These are phyloP conservation scores for Callinectes sapidus DNA, from an alignment of 2,888 invertebrate species.

Conservation along the genomic window DNA sequence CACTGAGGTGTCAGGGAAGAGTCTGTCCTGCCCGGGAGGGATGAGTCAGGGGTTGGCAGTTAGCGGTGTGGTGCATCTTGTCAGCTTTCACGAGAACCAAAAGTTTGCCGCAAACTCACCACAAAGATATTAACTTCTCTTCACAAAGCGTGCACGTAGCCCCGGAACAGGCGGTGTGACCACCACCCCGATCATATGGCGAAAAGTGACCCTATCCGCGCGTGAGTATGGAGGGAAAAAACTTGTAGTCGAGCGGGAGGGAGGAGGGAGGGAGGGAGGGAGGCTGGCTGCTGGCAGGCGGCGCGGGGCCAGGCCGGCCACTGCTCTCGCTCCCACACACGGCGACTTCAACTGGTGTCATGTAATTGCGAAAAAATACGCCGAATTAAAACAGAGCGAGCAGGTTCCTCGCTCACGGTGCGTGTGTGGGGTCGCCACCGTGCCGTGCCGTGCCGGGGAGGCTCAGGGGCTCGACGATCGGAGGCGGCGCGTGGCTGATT, in stretches of 20 bases:
- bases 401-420: background rate
- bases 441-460: background rate
- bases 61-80: slow-evolving; percentile 12
- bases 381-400: slow-evolving; percentile 28
- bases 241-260: slow-evolving; percentile 4
- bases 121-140: background rate
- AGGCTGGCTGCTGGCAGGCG: slow-evolving; percentile 34
- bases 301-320: slow-evolving; percentile 29
- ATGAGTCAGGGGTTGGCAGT: slow-evolving; percentile 4
- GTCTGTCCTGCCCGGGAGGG: slow-evolving; percentile 24
- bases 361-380: slow-evolving; percentile 27
- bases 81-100: background rate
- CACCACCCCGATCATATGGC: background rate
- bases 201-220: slow-evolving; percentile 19
- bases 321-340: slow-evolving; percentile 46
- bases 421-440: background rate
- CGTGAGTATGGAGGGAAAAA: slow-evolving; percentile 23
- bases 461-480: background rate
- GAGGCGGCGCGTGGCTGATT: slow-evolving; percentile 28
- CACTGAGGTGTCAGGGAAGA: background rate
- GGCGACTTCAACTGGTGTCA: slow-evolving; percentile 62
- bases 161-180: background rate
- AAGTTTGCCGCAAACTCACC: background rate
- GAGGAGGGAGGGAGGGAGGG: slow-evolving; percentile 8
- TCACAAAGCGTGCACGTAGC: background rate